Conservation (phyloP, 2,797 vertebrate genomes). For the Myioborus melanocephalus region DNA sequence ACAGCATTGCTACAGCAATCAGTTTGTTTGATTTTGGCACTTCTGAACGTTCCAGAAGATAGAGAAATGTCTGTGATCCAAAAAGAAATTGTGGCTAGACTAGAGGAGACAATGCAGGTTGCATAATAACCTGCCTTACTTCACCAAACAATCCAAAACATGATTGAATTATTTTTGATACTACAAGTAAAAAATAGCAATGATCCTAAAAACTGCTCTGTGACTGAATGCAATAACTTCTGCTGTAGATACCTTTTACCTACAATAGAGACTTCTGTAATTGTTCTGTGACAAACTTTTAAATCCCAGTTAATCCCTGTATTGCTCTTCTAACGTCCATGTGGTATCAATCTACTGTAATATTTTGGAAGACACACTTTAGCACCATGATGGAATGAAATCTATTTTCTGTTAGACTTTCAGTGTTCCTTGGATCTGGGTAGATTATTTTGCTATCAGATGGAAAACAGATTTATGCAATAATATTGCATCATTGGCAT, state of each 20-base stretch:
- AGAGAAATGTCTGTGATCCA: not conserved
- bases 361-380: not conserved
- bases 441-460: not conserved
- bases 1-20: not conserved
- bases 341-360: not conserved
- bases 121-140: not conserved
- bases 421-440: not conserved
- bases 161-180: not conserved
- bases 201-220: not conserved
- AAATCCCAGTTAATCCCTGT: not conserved
- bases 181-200: not conserved
- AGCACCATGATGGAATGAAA: not conserved
- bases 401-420: not conserved
- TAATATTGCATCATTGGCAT: not conserved
- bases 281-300: not conserved
- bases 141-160: not conserved
- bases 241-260: not conserved
- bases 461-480: not conserved
- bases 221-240: not conserved
- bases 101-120: not conserved
- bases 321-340: accelerated
- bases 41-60: not conserved
- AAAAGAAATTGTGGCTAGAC: not conserved
- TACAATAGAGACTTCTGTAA: not conserved
- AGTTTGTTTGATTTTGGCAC: not conserved